Conservation (phyloP, 2,888 invertebrate genomes). For the Melanostoma scalare region DNA sequence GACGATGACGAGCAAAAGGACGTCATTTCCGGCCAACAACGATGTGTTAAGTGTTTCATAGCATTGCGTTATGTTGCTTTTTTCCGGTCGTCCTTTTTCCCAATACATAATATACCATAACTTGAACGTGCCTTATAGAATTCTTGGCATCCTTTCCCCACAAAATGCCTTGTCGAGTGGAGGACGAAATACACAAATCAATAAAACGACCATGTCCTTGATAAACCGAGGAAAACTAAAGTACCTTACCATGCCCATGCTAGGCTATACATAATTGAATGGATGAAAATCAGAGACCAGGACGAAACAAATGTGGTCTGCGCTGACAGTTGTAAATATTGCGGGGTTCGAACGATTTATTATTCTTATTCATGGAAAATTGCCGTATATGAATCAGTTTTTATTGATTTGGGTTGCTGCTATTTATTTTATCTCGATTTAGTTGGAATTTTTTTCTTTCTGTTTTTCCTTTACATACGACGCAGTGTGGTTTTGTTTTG, state of each 20-base stretch:
- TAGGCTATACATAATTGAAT: slow-evolving; percentile 17
- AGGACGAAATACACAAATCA: slow-evolving; percentile 34
- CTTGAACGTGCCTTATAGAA: slow-evolving; percentile 54
- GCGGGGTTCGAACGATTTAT: slow-evolving; percentile 57
- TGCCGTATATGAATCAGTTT: slow-evolving; percentile 62
- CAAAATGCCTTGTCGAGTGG: slow-evolving; percentile 14
- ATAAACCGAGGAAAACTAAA: slow-evolving; percentile 27
- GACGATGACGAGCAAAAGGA: slow-evolving; percentile 61
- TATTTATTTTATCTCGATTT: slow-evolving; percentile 25
- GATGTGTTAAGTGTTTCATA: slow-evolving; percentile 68
- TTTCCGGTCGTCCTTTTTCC: slow-evolving; percentile 19
- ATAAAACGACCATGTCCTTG: slow-evolving; percentile 61
- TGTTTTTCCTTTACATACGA: no score
- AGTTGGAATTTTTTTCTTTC: neutral
- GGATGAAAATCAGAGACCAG: slow-evolving; percentile 45
- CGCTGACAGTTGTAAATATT: slow-evolving; percentile 61
- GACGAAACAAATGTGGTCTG: slow-evolving; percentile 51
- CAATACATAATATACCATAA: slow-evolving; percentile 14
- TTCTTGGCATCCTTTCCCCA: slow-evolving; percentile 52
- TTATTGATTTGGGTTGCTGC: slow-evolving; percentile 54
- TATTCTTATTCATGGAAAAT: slow-evolving; percentile 64
- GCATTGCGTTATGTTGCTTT: slow-evolving; percentile 35
- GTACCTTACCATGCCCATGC: neutral
- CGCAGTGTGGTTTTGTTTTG: no score
- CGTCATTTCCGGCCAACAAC: slow-evolving; percentile 54